Base-by-base conservation (phyloP, 2,888 invertebrate genomes). In the Heteromurus nitidus region DNA sequence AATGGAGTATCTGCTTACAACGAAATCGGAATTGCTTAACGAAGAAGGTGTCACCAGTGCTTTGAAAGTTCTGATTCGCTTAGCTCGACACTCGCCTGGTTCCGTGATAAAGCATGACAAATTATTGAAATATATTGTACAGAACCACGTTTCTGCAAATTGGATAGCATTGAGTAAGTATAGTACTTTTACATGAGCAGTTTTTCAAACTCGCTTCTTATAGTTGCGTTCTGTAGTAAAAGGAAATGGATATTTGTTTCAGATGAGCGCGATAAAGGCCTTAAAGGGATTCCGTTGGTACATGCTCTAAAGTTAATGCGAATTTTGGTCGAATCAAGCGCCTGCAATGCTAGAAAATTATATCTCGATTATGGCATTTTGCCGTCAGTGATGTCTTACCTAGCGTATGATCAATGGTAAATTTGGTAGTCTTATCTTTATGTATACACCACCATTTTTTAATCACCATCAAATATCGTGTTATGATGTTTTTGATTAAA, bases 41-140 rank as follows among this genome's bases (percentile, higher is more conserved):
- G 85, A 86, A 65, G 50, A 79, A 7, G 84, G 85, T 80, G 92
- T 95, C 0, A 91, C 93, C 18, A 93, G 93, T 84, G 93, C 93
- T 68, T 88, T 97, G 65, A 94, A 95, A 89, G 93, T 97, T 85
- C 90, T 98, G 62, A 94, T 92, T 68, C 92, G 96, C 84, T 89
- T 97, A 47, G 92, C 93, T 0, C 92, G 96, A 88, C 95, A 96
- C 89, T 96, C 95, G 9, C 89, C 92, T 50, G 92, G 93, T n/a
- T 31, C 44, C 9, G 44, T 86, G 11, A 62, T 82, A 3, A 42
- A 42, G 1, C 64, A 68, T 44, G 36, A 77, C 20, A 47, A 69
- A 11, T 26, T 85, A 5, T 2, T 85, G 7, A 36, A 67, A 20
- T 73, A 60, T 26, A 20, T 84, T 3, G 62, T 79, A 2, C 42